A percentile compares a stretch with the other conserved stretches of the same genome.
Evolutionary conservation across 2,797 vertebrate species (phyloP).

Genomic region (Hyperoplus immaculatus): DNA sequence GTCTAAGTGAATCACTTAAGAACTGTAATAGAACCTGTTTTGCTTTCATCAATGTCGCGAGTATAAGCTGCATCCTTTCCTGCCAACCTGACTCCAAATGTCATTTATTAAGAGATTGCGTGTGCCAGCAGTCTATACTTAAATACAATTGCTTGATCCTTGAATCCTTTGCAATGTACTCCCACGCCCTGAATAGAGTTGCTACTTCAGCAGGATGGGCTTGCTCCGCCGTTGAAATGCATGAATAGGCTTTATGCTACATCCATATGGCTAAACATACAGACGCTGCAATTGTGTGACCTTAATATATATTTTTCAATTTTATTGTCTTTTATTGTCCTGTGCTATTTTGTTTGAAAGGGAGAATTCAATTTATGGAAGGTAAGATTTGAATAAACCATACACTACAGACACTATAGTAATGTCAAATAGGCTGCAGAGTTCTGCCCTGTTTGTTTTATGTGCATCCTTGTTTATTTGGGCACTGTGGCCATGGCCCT

Average conservation of each 20-base stretch:
- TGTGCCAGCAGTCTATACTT: neutral
- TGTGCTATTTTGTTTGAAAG: neutral
- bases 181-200: neutral
- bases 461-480: conserved; percentile 62
- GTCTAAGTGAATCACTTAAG: neutral
- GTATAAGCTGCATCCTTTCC: neutral
- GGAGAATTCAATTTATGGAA: neutral
- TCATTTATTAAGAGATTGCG: neutral
- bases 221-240: neutral
- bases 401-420: neutral
- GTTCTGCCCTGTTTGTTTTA: conserved; percentile 47
- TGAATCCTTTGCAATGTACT: neutral
- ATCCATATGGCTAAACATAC: neutral
- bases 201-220: neutral
- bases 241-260: conserved; percentile 8
- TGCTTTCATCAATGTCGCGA: neutral
- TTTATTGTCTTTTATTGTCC: neutral
- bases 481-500: conserved; percentile 52
- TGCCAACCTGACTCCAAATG: neutral
- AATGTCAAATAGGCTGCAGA: conserved; percentile 16
- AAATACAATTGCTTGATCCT: neutral
- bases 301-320: neutral
- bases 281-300: neutral
- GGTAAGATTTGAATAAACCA: neutral
- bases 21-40: neutral